These are phyloP conservation scores for Leptura quadrifasciata DNA, from an alignment of 2,888 invertebrate genomes.

Conservation along the genomic window DNA sequence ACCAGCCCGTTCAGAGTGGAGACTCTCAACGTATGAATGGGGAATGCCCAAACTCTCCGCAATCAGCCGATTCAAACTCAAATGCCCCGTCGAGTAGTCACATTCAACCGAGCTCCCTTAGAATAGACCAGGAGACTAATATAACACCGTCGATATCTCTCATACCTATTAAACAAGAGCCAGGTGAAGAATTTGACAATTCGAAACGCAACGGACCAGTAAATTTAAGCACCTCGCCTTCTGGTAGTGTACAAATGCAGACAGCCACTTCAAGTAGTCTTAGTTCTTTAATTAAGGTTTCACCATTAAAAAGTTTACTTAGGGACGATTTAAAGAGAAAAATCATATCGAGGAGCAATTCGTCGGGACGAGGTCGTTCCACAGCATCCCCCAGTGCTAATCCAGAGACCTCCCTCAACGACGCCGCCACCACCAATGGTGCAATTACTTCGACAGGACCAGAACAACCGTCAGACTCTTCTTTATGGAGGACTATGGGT, in stretches of 20 bases:
- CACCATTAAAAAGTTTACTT: conserved; percentile 88
- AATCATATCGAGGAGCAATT: conserved; percentile 81
- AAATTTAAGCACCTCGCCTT: conserved; percentile 70
- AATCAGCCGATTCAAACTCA: conserved; percentile 86
- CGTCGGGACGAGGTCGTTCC: conserved; percentile 73
- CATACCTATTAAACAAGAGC: conserved; percentile 88
- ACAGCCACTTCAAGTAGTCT: conserved; percentile 82
- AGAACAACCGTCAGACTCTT: conserved; percentile 74
- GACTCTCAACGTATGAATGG: conserved; percentile 78
- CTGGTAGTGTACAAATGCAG: conserved; percentile 68
- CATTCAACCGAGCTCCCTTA: conserved; percentile 70
- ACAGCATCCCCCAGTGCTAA: conserved; percentile 72
- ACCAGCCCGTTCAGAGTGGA: conserved; percentile 68
- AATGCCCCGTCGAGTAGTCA: conserved; percentile 85
- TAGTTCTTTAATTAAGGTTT: conserved; percentile 88
- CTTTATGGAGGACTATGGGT: conserved; percentile 73
- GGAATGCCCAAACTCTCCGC: conserved; percentile 86
- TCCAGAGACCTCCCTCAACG: conserved; percentile 73
- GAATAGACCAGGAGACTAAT: conserved; percentile 75
- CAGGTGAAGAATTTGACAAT: conserved; percentile 74
- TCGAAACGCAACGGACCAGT: conserved; percentile 71
- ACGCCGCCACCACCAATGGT: conserved; percentile 72
- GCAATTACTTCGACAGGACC: conserved; percentile 85
- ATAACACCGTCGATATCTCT: conserved; percentile 91
- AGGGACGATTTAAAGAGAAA: conserved; percentile 89